These are phyloP conservation scores for Cistogaster globosa DNA, from an alignment of 2,888 invertebrate genomes.

Conservation along the genomic window DNA sequence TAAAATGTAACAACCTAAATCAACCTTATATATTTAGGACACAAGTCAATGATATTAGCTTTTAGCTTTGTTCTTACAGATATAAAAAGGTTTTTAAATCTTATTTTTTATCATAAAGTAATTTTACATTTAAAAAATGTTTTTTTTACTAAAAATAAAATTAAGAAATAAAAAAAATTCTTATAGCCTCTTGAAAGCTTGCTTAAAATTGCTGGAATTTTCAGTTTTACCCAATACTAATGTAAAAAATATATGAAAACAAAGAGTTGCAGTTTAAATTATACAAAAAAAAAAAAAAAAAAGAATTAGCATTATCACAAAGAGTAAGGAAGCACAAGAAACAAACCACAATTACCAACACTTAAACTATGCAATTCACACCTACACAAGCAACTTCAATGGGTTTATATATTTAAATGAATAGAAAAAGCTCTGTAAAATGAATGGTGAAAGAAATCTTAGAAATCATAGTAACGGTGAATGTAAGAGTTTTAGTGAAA, in stretches of 20 bases:
- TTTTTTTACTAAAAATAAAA: no score
- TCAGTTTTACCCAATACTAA: not conserved
- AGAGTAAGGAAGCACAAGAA: conserved; percentile 2
- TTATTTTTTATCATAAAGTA: no score
- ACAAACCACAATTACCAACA: conserved; percentile 57
- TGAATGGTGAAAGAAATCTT: not conserved
- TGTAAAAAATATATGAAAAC: not conserved
- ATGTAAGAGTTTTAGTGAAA: conserved; percentile 4
- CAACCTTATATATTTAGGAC: no score
- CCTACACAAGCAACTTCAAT: not conserved
- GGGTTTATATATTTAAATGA: not conserved
- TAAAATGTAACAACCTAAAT: no score
- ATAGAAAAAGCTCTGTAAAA: not conserved
- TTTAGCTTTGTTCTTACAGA: no score
- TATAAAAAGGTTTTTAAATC: no score
- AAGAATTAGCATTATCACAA: not conserved
- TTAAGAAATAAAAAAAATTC: no score
- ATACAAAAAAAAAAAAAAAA: conserved; percentile 8
- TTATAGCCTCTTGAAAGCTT: no score
- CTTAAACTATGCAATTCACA: conserved; percentile 47
- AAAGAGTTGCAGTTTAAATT: not conserved
- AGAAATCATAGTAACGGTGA: conserved; percentile 4
- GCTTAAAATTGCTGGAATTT: no score
- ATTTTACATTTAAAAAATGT: no score
- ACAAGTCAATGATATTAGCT: no score